Evolutionary conservation across 1,140 invertebrate genomes (phyloP).

Genomic region (Schlechtendalia chinensis): DNA sequence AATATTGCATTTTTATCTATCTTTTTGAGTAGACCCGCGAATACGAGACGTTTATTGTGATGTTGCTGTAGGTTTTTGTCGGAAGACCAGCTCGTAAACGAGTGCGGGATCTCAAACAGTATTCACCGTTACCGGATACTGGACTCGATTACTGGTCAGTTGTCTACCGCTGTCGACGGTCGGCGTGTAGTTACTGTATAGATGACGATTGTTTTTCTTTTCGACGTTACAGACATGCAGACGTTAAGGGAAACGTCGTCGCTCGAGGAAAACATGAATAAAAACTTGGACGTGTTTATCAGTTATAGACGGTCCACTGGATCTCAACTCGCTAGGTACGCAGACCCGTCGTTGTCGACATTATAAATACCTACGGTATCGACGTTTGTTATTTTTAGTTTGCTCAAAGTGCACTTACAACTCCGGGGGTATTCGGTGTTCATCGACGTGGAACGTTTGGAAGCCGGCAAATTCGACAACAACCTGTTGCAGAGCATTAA

Average conservation of each 20-base stretch:
- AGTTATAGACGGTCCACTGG: constrained; percentile 97
- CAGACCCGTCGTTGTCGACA: too few species aligned
- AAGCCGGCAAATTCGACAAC: constrained; percentile 98
- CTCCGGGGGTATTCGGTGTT: constrained; percentile 91
- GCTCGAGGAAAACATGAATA: constrained; percentile 75
- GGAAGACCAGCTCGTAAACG: constrained; percentile 85
- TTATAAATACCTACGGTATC: too few species aligned
- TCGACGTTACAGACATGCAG: constrained; percentile 26
- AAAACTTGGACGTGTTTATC: constrained; percentile 94
- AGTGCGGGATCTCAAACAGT: constrained; percentile 90
- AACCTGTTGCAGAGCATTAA: constrained; percentile 94
- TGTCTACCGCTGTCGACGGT: neutral
- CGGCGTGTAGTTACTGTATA: neutral
- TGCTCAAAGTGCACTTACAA: constrained; percentile 92
- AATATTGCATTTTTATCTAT: too few species aligned
- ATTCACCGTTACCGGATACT: constrained; percentile 90
- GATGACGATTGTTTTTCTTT: neutral
- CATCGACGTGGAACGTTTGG: constrained; percentile 90
- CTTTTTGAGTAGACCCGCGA: too few species aligned
- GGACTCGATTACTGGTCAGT: constrained; percentile 77
- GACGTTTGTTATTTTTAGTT: constrained; percentile 60
- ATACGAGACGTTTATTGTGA: neutral
- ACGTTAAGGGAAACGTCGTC: constrained; percentile 52
- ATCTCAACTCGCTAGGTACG: constrained; percentile 90
- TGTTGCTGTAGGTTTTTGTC: constrained; percentile 63